Base-by-base conservation (phyloP, 2,888 invertebrate species). In the Disparrhopalites patrizii region DNA sequence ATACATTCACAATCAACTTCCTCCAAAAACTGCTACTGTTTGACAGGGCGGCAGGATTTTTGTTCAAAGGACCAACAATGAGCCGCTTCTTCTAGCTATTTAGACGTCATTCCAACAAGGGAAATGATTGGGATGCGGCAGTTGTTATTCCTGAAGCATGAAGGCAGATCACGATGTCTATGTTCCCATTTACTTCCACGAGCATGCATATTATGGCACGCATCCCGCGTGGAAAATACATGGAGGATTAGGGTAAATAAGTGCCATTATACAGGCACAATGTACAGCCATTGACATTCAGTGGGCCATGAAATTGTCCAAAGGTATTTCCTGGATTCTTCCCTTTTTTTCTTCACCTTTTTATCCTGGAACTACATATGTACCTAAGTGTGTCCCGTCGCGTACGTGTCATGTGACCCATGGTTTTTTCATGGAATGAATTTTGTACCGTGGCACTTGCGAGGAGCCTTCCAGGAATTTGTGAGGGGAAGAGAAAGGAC, bases 181-280 rank as follows among this genome's bases (percentile, higher is more conserved):
- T 25, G 27, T 30, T 10, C 3, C 7, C 25, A 52, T 4, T 13
- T 13, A 33, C 36, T 7, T 33, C 36, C 36, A 33, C 36, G 13
- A 13, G 13, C 5, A 50, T 33, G 36, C 36, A 15, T 15, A 15
- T 33, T 15, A 10, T 33, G 7, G 36, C 36, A 33, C 7, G 15
- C 36, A 33, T 7, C 36, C 7, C 15, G 8, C 36, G 15, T 33
- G 7, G 4, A 50, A 5, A 50, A 50, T 20, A 25, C 20, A 23
- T n/a, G n/a, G n/a, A 52, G 43, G 67, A 64, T 65, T 68, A 68
- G 62, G 60, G 61, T 65, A 65, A 68, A 65, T 50, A 65, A 62
- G 68, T 68, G 61, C 65, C 65, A 65, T 54, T 47, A 18, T 54
- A 47, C 56, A 61, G 61, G 60, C 40, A 25, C 33, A 40, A 31